These are phyloP conservation scores for Aphodius sticticus DNA, from an alignment of 2,888 invertebrate species.

Conservation along the genomic window DNA sequence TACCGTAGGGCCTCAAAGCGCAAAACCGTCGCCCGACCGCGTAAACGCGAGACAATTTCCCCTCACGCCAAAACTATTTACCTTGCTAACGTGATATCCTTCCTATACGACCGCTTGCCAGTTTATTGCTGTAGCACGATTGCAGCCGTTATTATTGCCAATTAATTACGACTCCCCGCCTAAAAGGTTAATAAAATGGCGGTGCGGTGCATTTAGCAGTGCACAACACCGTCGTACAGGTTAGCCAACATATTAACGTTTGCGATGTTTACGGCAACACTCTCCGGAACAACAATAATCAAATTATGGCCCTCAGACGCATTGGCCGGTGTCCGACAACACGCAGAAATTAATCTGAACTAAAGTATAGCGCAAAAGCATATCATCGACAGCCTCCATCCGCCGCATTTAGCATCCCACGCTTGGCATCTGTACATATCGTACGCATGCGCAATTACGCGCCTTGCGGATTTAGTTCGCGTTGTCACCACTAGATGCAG, in stretches of 20 bases:
- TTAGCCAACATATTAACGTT: slow-evolving; percentile 41
- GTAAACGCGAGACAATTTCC: background rate
- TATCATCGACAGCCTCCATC: background rate
- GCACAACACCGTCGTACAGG: slow-evolving; percentile 40
- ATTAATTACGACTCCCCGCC: slow-evolving; percentile 55
- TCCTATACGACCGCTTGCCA: background rate
- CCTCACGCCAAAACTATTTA: slow-evolving; percentile 4
- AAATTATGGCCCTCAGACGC: background rate
- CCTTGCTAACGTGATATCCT: slow-evolving; percentile 12
- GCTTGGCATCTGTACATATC: background rate
- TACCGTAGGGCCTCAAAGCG: background rate
- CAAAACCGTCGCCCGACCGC: slow-evolving; percentile 21
- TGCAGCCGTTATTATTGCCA: slow-evolving; percentile 30
- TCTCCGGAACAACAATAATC: background rate
- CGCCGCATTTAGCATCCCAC: background rate
- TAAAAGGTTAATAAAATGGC: slow-evolving; percentile 61
- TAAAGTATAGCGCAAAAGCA: background rate
- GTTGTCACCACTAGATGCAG: background rate
- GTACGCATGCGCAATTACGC: background rate
- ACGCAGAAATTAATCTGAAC: background rate
- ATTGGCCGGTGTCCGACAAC: background rate
- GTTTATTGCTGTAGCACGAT: slow-evolving; percentile 11
- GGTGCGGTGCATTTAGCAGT: slow-evolving; percentile 47
- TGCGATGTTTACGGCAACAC: slow-evolving; percentile 6
- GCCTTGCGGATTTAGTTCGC: background rate